Evolutionary conservation across 2,113 vertebrate genomes (phyloP), one percentile per base, ranked within the genome.

Genomic region (Origma solitaria): DNA sequence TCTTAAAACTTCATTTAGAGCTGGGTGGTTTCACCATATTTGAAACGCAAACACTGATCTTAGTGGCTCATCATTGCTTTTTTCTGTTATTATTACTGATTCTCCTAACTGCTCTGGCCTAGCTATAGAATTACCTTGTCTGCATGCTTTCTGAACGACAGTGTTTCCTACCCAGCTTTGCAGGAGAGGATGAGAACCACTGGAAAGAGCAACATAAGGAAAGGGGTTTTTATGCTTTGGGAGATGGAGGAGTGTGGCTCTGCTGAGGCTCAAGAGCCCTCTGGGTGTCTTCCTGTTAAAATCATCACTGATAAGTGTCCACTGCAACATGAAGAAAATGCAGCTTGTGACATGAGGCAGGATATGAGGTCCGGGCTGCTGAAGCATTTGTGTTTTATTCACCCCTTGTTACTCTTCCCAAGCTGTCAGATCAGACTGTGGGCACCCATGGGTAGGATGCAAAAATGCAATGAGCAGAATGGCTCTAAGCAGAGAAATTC

Each of bases 311-410:
- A 15, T 61, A 15, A 0, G 15, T 61, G 33, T 19, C 21, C n/a
- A 28, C 15, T 49, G 24, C 21, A 49, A 27, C 18, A 3, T 44
- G 35, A 62, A 44, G 64, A 49, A 82, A 82, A 77, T 13, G 28
- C n/a, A 18, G 13, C 37, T 62, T 38, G 7, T 10, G 19, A 1
- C 0, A 0, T 1, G 9, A 68, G 24, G 31, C 15, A 35, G 56
- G 27, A 13, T 53, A 13, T 3, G 8, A 33, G 23, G 30, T 18
- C 5, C 1, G 1, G 24, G 57, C 18, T 42, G 28, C 27, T 69
- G 30, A 77, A 82, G 27, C 4, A 15, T 42, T 53, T 57, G 27
- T 18, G 11, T 58, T 85, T 72, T 69, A 37, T 54, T 68, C 3
- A 33, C 5, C 28, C 71, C 31, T 18, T 35, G 20, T 57, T 91